Percentiles rank a stretch among this genome's conserved stretches.
phyloP scores from a whole-genome alignment of 1,140 invertebrate genomes.

The Cyclargus thomasi region DNA sequence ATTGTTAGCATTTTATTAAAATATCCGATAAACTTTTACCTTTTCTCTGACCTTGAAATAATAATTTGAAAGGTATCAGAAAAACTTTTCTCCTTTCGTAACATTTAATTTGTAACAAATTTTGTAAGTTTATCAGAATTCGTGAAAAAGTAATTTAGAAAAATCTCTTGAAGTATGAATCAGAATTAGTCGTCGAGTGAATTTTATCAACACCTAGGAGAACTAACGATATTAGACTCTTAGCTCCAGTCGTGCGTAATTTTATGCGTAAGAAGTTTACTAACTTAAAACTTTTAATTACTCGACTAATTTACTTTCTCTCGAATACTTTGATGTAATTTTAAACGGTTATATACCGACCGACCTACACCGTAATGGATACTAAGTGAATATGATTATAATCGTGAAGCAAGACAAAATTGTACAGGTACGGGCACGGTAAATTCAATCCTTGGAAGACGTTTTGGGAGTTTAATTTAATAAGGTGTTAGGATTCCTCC shows the following conservation, averaged over 20 bases:
- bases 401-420: neutral
- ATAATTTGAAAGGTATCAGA: neutral
- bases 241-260: neutral
- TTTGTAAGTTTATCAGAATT: neutral
- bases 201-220: neutral
- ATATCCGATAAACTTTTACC: neutral
- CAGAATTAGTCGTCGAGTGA: neutral
- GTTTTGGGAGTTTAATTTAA: neutral
- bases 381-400: neutral
- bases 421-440: neutral
- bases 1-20: neutral
- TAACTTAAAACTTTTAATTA: neutral
- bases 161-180: neutral
- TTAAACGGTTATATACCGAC: neutral
- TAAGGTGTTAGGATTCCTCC: neutral
- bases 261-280: neutral
- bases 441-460: neutral
- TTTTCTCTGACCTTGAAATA: neutral
- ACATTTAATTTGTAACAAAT: neutral
- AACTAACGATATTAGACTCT: neutral
- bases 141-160: neutral
- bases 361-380: neutral
- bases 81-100: neutral
- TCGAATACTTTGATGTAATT: neutral
- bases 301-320: constrained; percentile 1